Base-by-base conservation (phyloP, 2,888 invertebrate species). In the Erebia palarica region DNA sequence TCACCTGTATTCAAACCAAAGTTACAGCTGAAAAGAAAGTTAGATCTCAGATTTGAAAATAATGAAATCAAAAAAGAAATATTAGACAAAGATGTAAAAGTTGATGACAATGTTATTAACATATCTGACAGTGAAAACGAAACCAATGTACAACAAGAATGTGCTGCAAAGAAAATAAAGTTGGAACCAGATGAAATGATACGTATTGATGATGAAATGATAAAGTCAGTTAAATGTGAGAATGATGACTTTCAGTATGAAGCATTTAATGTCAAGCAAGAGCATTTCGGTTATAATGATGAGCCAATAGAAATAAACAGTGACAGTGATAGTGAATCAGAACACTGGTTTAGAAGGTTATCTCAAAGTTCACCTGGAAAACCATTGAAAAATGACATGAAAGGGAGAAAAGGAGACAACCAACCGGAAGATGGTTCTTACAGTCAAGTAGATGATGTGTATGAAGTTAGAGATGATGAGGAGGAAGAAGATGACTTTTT, bases 321-420 rank as follows among this genome's bases (percentile, higher is more conserved):
- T 81, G 91, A 93, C 51, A 94, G 92, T 80, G 94, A 94, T 65
- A 94, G 94, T 81, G 94, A 94, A 77, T 90, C 92, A 67, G 92
- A 93, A 68, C 85, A 94, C 69, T 94, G 95, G 87, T 87, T 90
- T 18, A 79, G 88, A 61, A 92, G 94, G 61, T 91, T 95, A 57
- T 91, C 95, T 2, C 94, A 94, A 80, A 90, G 84, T 75, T 89
- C 92, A 73, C 89, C 91, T 21, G 86, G 86, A 3, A 91, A 91
- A 77, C 86, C 89, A 49, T 87, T 89, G 69, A 79, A 78, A 57
- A 85, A 85, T 78, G 72, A 81, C 42, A 27, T 78, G 9, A 81
- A 70, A 59, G 72, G 55, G 53, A 77, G 74, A 49, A 80, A 79
- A 73, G 47, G 65, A 65, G 81, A 85, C 57, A 65, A 71, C 9